Base-by-base conservation (phyloP, 35 echinoderm and acorn worm genomes). In the Stichopus chloronotus region DNA sequence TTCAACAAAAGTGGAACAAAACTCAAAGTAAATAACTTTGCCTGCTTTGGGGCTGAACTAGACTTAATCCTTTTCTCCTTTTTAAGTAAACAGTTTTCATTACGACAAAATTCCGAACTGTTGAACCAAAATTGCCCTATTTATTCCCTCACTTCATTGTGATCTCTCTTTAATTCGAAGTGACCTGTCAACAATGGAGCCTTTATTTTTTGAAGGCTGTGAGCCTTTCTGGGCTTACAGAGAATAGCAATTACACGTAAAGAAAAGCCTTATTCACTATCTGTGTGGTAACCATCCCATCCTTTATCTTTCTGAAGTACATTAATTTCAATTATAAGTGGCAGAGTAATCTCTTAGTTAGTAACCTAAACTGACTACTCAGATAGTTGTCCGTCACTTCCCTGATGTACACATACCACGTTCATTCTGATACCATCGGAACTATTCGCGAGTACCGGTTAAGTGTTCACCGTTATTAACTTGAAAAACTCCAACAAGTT, bases 291-390 rank as follows among this genome's bases (percentile, higher is more conserved):
- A 52, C 0, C 17, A 5, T 83, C 30, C 79, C 43, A 83, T 55
- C 43, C 79, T 16, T 54, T 83, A 9, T 57, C 52, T 52, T 55
- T 83, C 52, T 83, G 52, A 83, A 83, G 52, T 83, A 83, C 79
- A 83, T 83, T 83, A 54, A 83, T 83, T 83, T 83, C 79, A 83
- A 83, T 83, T 83, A 83, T 83, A 63, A 63, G 79, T 83, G 55
- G 79, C 30, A 56, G 8, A 52, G 20, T 78, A 78, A 78, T 78
- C 24, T 81, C 78, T 55, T 6, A 65, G 61, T 65, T 65, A 14
- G 19, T 65, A 43, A 3, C 30, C 30, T 43, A 43, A 43, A 43
- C 30, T 43, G 30, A 43, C 30, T 43, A 43, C 30, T 43, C 30
- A 43, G 3, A 43, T 43, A 43, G 30, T 43, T 43, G 30, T 43